A percentile compares a stretch with the other conserved stretches of the same genome.
These are phyloP conservation scores for Sycon ciliatum DNA, from an alignment of 37 sponge, comb jelly and placozoan species.

Conservation along the genomic window DNA sequence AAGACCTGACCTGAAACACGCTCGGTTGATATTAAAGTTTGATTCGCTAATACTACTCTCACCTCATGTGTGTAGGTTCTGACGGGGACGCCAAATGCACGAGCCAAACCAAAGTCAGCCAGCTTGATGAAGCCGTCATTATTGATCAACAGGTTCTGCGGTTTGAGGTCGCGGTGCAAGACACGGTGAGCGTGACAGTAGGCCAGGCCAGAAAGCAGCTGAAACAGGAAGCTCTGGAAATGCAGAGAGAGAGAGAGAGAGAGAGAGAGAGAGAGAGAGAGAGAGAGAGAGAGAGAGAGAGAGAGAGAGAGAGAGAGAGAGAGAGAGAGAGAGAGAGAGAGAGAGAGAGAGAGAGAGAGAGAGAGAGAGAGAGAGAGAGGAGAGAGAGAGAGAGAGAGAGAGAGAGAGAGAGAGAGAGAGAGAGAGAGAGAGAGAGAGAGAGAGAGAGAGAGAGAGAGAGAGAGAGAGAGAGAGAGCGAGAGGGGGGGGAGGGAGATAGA, in stretches of 20 bases:
- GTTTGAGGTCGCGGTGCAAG: slow-evolving; percentile 93
- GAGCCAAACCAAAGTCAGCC: slow-evolving; percentile 95
- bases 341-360: not conserved
- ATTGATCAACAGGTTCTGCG: slow-evolving; percentile 90
- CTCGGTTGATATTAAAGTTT: no score
- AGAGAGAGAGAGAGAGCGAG: no score
- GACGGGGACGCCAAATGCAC: slow-evolving; percentile 92
- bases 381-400: not conserved
- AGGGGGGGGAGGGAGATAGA: no score
- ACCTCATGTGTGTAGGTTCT: slow-evolving; percentile 97
- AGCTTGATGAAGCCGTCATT: slow-evolving; percentile 65
- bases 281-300: not conserved
- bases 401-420: not conserved
- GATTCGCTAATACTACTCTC: no score
- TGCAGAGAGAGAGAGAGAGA: not conserved
- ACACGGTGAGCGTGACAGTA: slow-evolving; percentile 89
- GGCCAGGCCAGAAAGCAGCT: slow-evolving; percentile 77
- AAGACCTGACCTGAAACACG: no score
- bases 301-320: not conserved
- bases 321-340: not conserved
- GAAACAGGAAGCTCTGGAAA: slow-evolving; percentile 76
- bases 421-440: no score
- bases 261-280: not conserved
- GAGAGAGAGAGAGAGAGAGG: not conserved
- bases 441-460: no score